Evolutionary conservation across 2,888 invertebrate species (phyloP), one percentile per base, ranked within the genome.

Genomic region (Cerastis rubricosa): DNA sequence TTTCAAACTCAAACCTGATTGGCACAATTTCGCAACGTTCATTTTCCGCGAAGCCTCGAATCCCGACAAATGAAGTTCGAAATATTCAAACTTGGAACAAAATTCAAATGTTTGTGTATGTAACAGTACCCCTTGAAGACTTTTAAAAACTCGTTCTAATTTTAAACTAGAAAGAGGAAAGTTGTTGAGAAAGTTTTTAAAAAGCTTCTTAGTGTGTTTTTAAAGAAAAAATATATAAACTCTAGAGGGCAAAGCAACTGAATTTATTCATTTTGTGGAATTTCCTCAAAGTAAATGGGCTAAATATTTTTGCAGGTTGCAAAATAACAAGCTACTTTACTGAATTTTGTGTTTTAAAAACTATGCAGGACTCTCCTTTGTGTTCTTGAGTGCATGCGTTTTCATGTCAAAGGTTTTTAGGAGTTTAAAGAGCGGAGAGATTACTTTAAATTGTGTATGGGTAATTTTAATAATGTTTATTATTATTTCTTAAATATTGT

Each of bases 71-170:
- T 82, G 83, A 77, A 67, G 29, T 83, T 83, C 35, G 54, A 61
- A 71, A 65, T 67, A 71, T 79, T 83, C 54, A 71, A 80, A 80
- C 71, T 83, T 71, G 22, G 61, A 80, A 78, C 71, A n/a, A 78
- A 61, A 70, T 70, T 83, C 78, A 68, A 83, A 69, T 83, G 40
- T 78, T 83, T 83, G 65, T 66, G 14, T 78, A 40, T 40, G 59
- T 61, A 83, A 69, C 14, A 40, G 65, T 65, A 64, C 22, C 22
- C 17, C 12, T 47, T 29, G 51, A 54, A 83, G 7, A 47, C 8
- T 78, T 82, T 78, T 67, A 12, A 47, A 61, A 83, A 78, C 22
- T 63, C 59, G 7, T 65, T 5, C 69, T 47, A 19, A 54, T 66
- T 80, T 78, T 1, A 66, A 78, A 79, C 25, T 66, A 8, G 29